A percentile compares a stretch with the other conserved stretches of the same genome.
Evolutionary conservation across 2,888 invertebrate species (phyloP).

Genomic region (Chloroclysta siterata): DNA sequence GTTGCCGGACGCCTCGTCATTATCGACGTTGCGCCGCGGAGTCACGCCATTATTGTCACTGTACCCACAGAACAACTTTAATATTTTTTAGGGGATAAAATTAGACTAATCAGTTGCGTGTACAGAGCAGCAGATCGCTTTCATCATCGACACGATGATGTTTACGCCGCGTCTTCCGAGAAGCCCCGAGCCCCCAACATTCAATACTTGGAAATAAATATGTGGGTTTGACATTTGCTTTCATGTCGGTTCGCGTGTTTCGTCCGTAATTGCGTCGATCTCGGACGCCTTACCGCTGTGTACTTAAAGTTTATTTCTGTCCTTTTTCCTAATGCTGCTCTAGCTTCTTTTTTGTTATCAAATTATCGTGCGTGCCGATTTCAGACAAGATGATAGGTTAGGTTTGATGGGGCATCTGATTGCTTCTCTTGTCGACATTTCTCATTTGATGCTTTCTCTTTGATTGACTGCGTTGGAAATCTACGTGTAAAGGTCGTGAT

Average conservation of each 20-base stretch:
- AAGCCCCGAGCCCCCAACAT: slow-evolving; percentile 71
- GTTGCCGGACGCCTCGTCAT: slow-evolving; percentile 52
- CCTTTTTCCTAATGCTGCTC: slow-evolving; percentile 62
- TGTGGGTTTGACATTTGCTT: slow-evolving; percentile 85
- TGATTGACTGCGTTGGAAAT: slow-evolving; percentile 79
- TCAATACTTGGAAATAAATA: slow-evolving; percentile 86
- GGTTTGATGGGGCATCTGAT: slow-evolving; percentile 81
- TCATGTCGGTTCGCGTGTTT: slow-evolving; percentile 82
- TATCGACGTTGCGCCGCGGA: slow-evolving; percentile 54
- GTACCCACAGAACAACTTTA: slow-evolving; percentile 68
- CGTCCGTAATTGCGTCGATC: slow-evolving; percentile 74
- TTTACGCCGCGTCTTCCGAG: slow-evolving; percentile 81
- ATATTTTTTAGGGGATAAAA: slow-evolving; percentile 68
- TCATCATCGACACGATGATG: slow-evolving; percentile 84
- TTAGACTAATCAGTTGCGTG: slow-evolving; percentile 82
- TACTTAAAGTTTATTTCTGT: slow-evolving; percentile 68
- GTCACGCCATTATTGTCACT: slow-evolving; percentile 74
- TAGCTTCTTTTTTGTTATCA: slow-evolving; percentile 80
- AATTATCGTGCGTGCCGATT: slow-evolving; percentile 85
- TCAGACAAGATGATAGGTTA: slow-evolving; percentile 83
- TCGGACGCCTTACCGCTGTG: slow-evolving; percentile 58
- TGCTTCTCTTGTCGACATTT: slow-evolving; percentile 83
- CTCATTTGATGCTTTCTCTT: slow-evolving; percentile 77
- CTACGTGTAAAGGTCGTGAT: slow-evolving; percentile 61
- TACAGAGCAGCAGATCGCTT: slow-evolving; percentile 83